A percentile compares a stretch with the other conserved stretches of the same genome.
Evolutionary conservation across 2,888 invertebrate genomes (phyloP).

Genomic region (Tuberolachnus salignus): DNA sequence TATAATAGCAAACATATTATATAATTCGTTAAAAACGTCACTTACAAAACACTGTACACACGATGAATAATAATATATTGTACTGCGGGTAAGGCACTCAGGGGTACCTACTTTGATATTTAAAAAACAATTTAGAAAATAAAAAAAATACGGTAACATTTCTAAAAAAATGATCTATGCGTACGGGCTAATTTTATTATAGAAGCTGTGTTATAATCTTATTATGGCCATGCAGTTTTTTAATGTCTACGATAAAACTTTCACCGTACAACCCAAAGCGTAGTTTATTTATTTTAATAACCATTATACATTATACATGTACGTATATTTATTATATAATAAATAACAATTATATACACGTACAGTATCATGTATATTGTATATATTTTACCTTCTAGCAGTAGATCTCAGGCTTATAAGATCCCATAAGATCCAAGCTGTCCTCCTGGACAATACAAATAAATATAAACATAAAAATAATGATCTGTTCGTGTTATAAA

Average conservation of each 20-base stretch:
- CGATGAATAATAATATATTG: too few relatives aligned
- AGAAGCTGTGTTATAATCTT: not conserved
- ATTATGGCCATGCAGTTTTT: conserved; percentile 39
- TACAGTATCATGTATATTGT: conserved; percentile 57
- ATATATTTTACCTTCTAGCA: conserved; percentile 72
- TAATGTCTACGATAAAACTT: conserved; percentile 1
- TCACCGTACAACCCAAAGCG: conserved; percentile 53
- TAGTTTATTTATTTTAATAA: conserved; percentile 10
- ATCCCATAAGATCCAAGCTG: conserved; percentile 72
- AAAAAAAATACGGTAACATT: too few relatives aligned
- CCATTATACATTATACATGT: conserved; percentile 16
- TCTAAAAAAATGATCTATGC: too few relatives aligned
- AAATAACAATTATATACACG: conserved; percentile 55
- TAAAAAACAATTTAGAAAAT: too few relatives aligned
- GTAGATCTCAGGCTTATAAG: conserved; percentile 81
- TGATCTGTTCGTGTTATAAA: conserved; percentile 32
- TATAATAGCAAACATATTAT: too few relatives aligned
- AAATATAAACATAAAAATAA: conserved; percentile 48
- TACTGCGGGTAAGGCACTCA: too few relatives aligned
- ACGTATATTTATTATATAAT: conserved; percentile 12
- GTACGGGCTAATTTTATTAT: not conserved
- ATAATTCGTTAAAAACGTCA: too few relatives aligned
- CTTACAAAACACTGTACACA: too few relatives aligned
- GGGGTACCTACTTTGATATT: too few relatives aligned
- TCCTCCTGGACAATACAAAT: conserved; percentile 66